Evolutionary conservation across 2,888 invertebrate genomes (phyloP).

Genomic region (Erebia epiphron): DNA sequence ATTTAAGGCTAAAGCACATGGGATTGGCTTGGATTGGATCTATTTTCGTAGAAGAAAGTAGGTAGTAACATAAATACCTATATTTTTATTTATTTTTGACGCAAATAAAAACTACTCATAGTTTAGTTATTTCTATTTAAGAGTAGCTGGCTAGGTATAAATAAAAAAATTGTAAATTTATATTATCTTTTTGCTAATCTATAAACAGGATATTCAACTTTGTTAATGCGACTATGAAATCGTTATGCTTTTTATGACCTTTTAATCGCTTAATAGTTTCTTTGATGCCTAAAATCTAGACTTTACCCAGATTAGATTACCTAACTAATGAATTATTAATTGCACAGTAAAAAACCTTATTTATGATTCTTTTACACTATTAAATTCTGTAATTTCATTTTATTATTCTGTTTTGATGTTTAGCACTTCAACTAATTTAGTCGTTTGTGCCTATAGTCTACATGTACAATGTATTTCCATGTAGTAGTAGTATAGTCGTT

Average conservation of each 20-base stretch:
- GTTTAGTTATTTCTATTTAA: not conserved
- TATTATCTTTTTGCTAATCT: not conserved
- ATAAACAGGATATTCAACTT: not conserved
- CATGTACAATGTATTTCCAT: too few species aligned
- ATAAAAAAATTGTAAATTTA: not conserved
- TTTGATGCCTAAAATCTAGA: constrained; percentile 16
- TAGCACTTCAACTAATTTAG: not conserved
- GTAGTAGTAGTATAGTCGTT: too few species aligned
- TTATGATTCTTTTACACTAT: not conserved
- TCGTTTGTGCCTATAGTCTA: not conserved
- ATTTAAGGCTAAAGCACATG: not conserved
- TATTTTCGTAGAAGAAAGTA: not conserved
- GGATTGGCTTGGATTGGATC: too few species aligned
- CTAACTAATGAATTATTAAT: not conserved
- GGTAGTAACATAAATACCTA: too few species aligned
- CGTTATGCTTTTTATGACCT: not conserved
- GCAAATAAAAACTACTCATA: not conserved
- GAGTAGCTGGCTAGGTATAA: not conserved
- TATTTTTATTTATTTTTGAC: not conserved
- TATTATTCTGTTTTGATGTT: not conserved
- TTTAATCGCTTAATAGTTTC: not conserved
- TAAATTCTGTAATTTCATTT: not conserved
- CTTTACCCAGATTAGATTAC: not conserved
- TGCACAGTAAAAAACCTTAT: not conserved
- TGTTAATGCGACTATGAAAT: constrained; percentile 1